These are phyloP conservation scores for Serrognathus titanus DNA, from an alignment of 2,888 invertebrate genomes.

Conservation along the genomic window DNA sequence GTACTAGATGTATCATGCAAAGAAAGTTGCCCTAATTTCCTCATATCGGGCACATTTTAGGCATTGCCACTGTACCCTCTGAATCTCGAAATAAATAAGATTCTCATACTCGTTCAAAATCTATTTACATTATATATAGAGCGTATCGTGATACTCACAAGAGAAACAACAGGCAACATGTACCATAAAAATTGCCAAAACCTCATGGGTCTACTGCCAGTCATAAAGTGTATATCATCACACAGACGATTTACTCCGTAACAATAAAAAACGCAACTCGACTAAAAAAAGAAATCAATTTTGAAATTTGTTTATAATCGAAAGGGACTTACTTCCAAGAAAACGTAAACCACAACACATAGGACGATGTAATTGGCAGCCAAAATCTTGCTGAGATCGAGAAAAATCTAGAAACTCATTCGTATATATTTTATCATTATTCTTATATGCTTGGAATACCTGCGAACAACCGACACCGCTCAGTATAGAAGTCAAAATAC, in stretches of 20 bases:
- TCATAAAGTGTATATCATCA: slow-evolving; percentile 30
- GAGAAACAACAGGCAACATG: slow-evolving; percentile 21
- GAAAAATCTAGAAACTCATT: slow-evolving; percentile 13
- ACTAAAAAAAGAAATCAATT: slow-evolving; percentile 5
- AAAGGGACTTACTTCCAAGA: slow-evolving; percentile 12
- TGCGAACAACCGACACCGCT: slow-evolving; percentile 12
- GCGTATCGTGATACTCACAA: slow-evolving; percentile 18
- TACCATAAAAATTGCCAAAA: slow-evolving; percentile 27
- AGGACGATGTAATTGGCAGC: slow-evolving; percentile 15
- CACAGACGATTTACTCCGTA: slow-evolving; percentile 30
- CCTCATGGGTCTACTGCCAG: slow-evolving; percentile 24
- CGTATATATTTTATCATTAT: background rate
- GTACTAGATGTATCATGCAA: too few relatives aligned
- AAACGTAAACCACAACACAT: slow-evolving; percentile 9
- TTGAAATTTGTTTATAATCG: background rate
- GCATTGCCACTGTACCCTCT: too few relatives aligned
- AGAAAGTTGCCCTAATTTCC: too few relatives aligned
- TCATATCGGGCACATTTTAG: too few relatives aligned
- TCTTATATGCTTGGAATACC: background rate
- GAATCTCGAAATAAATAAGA: too few relatives aligned
- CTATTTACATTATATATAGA: too few relatives aligned
- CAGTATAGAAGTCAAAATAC: slow-evolving; percentile 8
- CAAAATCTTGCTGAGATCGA: slow-evolving; percentile 8
- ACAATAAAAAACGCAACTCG: slow-evolving; percentile 23
- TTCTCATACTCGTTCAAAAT: too few relatives aligned